These are phyloP conservation scores for Turritopsis rubra DNA, from an alignment of 30 jellyfish, hydroid and myxozoan genomes.

Conservation along the genomic window DNA sequence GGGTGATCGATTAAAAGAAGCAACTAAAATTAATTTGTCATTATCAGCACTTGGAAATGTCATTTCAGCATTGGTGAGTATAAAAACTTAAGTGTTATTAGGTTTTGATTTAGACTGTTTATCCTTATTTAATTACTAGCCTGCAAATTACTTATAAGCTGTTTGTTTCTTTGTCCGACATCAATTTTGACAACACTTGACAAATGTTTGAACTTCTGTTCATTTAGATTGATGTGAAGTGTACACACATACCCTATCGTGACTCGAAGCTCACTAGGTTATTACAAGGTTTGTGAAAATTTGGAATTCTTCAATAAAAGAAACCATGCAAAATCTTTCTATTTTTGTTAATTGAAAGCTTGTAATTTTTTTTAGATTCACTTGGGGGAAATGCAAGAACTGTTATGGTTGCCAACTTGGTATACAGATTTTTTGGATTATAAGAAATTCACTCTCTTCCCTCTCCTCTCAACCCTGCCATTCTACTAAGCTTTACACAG, in stretches of 20 bases:
- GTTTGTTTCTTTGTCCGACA: no score
- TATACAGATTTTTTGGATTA: not conserved
- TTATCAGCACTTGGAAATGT: constrained; percentile 96
- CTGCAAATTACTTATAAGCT: no score
- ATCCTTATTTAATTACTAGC: no score
- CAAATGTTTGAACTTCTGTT: no score
- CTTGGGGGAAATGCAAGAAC: constrained; percentile 98
- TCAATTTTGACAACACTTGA: no score
- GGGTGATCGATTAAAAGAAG: constrained; percentile 95
- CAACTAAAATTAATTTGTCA: constrained; percentile 89
- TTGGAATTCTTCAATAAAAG: not conserved
- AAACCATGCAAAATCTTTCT: not conserved
- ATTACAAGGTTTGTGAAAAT: constrained; percentile 58
- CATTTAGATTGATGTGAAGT: constrained; percentile 94
- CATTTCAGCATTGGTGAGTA: constrained; percentile 88
- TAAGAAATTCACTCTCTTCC: not conserved
- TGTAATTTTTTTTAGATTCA: constrained; percentile 50
- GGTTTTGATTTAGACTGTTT: no score
- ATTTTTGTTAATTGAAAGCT: not conserved
- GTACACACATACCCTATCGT: constrained; percentile 90
- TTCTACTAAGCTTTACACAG: no score
- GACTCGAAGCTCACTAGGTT: constrained; percentile 87
- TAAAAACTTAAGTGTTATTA: no score
- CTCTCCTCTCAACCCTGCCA: not conserved
- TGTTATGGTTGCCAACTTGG: constrained; percentile 98